phyloP scores from a whole-genome alignment of 2,888 invertebrate genomes.

The Adineta ricciae region DNA sequence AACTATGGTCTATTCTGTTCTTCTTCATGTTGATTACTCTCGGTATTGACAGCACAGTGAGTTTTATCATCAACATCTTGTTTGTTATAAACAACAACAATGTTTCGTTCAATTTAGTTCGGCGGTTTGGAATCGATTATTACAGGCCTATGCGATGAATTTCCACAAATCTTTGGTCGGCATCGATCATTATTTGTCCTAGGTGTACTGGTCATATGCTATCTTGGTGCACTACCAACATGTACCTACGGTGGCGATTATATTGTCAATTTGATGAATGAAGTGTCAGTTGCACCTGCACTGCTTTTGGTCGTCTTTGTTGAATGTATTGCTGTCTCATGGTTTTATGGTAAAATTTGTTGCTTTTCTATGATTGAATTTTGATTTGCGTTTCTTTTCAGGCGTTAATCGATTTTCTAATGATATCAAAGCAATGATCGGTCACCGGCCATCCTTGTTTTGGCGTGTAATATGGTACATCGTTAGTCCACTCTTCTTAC shows the following conservation, averaged over 20 bases:
- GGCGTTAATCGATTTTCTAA: not conserved
- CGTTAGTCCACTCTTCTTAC: not conserved
- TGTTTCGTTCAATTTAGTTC: constrained; percentile 52
- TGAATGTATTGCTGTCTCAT: constrained; percentile 30
- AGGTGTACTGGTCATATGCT: constrained; percentile 67
- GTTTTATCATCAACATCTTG: constrained; percentile 24
- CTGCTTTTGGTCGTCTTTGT: constrained; percentile 29
- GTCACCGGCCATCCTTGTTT: not conserved
- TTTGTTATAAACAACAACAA: constrained; percentile 35
- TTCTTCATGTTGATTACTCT: constrained; percentile 88
- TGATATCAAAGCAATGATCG: constrained; percentile 19
- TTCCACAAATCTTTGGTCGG: constrained; percentile 65
- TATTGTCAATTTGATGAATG: constrained; percentile 33
- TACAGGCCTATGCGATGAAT: constrained; percentile 81
- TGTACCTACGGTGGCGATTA: constrained; percentile 57
- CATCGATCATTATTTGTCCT: constrained; percentile 78
- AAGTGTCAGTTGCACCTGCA: constrained; percentile 31
- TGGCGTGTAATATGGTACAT: constrained; percentile 7
- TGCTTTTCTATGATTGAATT: no score
- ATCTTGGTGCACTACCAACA: constrained; percentile 79
- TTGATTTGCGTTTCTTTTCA: no score
- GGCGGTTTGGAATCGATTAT: constrained; percentile 83
- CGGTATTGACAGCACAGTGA: constrained; percentile 56
- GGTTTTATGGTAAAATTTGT: constrained; percentile 27
- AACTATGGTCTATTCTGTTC: constrained; percentile 89